These are phyloP conservation scores for Creontiades dilutus DNA, from an alignment of 2,888 invertebrate genomes.

Conservation along the genomic window DNA sequence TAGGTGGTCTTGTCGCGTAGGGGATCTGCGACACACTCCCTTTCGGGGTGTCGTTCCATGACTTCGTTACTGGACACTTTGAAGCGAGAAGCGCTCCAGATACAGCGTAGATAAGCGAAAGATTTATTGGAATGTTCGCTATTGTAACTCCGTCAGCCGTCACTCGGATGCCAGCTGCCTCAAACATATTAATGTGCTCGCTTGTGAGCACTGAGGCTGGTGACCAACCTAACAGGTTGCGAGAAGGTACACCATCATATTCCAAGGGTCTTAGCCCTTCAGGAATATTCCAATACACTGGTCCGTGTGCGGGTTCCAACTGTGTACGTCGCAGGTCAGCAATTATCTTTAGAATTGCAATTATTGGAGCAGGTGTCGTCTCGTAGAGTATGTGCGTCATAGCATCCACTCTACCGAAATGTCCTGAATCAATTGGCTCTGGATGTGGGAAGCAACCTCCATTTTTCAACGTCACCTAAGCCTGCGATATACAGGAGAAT, in stretches of 20 bases:
- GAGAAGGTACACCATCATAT: not conserved
- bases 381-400: not conserved
- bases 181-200: not conserved
- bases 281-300: not conserved
- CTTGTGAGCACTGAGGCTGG: not conserved
- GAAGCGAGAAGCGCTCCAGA: not conserved
- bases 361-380: not conserved
- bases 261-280: not conserved
- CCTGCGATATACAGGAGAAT: not conserved
- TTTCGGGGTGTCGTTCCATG: slow-evolving; percentile 31
- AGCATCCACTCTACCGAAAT: not conserved
- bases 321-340: not conserved
- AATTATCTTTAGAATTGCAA: not conserved
- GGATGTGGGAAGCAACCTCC: not conserved
- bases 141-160: not conserved
- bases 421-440: not conserved
- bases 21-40: slow-evolving; percentile 38
- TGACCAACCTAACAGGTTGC: not conserved
- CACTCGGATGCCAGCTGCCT: not conserved
- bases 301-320: not conserved
- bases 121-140: not conserved
- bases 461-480: not conserved
- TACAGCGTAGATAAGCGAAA: not conserved
- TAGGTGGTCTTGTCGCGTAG: not conserved
- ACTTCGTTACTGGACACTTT: not conserved